A percentile compares a stretch with the other conserved stretches of the same genome.
These are phyloP conservation scores for Cheilosia soror DNA, from an alignment of 2,888 invertebrate species.

Conservation along the genomic window DNA sequence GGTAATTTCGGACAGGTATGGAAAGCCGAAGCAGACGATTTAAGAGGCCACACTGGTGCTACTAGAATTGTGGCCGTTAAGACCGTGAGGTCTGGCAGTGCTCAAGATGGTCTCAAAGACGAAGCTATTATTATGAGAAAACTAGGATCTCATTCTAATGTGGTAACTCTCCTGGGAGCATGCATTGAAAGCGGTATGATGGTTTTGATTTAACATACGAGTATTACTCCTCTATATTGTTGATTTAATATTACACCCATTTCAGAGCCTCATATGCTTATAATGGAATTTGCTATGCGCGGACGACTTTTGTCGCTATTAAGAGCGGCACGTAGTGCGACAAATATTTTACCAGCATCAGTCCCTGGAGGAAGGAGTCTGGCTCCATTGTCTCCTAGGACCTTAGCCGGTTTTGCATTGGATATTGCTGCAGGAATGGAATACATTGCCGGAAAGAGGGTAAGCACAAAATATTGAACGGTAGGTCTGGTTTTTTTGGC, in stretches of 20 bases:
- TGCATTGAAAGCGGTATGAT: slow-evolving; percentile 91
- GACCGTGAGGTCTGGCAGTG: slow-evolving; percentile 91
- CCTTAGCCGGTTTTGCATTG: slow-evolving; percentile 91
- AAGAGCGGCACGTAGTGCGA: slow-evolving; percentile 85
- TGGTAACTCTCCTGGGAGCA: slow-evolving; percentile 91
- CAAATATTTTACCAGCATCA: slow-evolving; percentile 84
- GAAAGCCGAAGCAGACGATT: slow-evolving; percentile 93
- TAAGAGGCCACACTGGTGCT: slow-evolving; percentile 90
- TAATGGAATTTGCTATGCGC: slow-evolving; percentile 94
- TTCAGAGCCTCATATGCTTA: slow-evolving; percentile 92
- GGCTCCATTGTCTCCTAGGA: slow-evolving; percentile 85
- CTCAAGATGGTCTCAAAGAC: slow-evolving; percentile 90
- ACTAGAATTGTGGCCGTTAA: slow-evolving; percentile 94
- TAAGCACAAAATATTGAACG: slow-evolving; percentile 82
- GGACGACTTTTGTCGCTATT: slow-evolving; percentile 91
- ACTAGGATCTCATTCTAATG: slow-evolving; percentile 92
- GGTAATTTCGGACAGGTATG: slow-evolving; percentile 95
- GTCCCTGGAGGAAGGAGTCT: slow-evolving; percentile 83
- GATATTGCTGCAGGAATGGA: slow-evolving; percentile 94
- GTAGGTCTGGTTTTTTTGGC: too few relatives aligned
- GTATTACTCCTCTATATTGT: neutral
- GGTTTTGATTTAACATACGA: too few relatives aligned
- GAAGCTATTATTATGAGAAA: slow-evolving; percentile 94
- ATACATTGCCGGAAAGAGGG: slow-evolving; percentile 91
- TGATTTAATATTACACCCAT: slow-evolving; percentile 69